Evolutionary conservation across 2,797 vertebrate species (phyloP), one percentile per base, ranked within the genome.

Genomic region (Sebastes baramenuke): DNA sequence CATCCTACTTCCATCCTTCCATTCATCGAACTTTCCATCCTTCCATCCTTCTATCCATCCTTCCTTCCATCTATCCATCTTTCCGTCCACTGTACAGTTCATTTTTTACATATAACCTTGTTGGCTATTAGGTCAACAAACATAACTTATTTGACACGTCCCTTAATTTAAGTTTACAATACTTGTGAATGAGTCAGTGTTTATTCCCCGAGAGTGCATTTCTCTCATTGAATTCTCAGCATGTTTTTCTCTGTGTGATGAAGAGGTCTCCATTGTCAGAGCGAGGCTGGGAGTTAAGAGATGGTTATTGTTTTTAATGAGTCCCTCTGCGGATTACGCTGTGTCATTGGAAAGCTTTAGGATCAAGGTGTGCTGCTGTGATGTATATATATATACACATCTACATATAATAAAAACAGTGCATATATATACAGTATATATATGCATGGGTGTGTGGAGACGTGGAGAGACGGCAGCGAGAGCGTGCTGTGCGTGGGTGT

Each of bases 231-330:
- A 88, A 81, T 89, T 79, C 75, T 85, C 80, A 42, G 75, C 46
- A 52, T 87, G 72, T 74, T 81, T 79, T 59, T 75, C 27, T 79
- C 11, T 72, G n/a, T 85, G 61, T 82, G 56, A 74, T 22, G 36
- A 79, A n/a, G 59, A 87, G 56, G 85, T 86, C 71, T 89, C 82
- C 29, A 52, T 78, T 86, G 78, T 86, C 49, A 72, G 60, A 75
- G 68, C 82, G 81, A 78, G 29, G 56, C 60, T 62, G 54, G 64
- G 62, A 87, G 30, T 86, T 67, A 71, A 32, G 81, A 72, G 72
- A 60, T 54, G 56, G 32, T 90, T 84, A 82, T 93, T 90, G 83
- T 94, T 92, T 94, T 91, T 93, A 94, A 94, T 92, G 86, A 94
- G 88, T 83, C 89, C 89, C 89, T 18, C 62, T 83, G 91, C n/a